Conservation (phyloP, 2,113 vertebrate species). For the Oncorhynchus keta region DNA sequence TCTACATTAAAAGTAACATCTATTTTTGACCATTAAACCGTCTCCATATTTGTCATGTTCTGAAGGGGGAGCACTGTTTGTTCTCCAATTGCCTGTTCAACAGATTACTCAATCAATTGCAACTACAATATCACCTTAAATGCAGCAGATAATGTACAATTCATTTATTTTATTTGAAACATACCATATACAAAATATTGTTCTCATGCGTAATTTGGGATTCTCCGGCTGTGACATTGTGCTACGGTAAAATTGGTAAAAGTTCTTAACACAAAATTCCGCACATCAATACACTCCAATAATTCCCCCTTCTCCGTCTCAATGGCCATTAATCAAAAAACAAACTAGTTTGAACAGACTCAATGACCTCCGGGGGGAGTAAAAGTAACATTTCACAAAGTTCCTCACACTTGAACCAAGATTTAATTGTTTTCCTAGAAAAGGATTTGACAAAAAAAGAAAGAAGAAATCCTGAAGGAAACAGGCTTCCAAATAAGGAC, state of each 20-base stretch:
- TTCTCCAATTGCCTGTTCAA: no score
- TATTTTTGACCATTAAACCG: slow-evolving; percentile 53
- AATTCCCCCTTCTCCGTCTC: not conserved
- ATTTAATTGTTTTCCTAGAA: no score
- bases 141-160: not conserved
- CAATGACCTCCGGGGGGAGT: no score
- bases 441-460: no score
- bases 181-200: slow-evolving; percentile 23
- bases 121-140: not conserved
- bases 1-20: slow-evolving; percentile 54
- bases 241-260: not conserved
- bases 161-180: slow-evolving; percentile 21
- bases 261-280: not conserved
- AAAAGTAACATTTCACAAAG: no score
- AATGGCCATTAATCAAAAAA: no score
- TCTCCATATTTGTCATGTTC: not conserved
- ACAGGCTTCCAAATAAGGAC: no score
- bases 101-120: not conserved
- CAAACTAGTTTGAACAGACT: no score
- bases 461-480: no score
- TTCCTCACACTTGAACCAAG: no score
- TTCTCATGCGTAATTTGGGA: not conserved
- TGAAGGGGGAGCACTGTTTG: no score
- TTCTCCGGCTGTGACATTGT: not conserved
- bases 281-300: not conserved